Base-by-base conservation (phyloP, 35 echinoderm and acorn worm species). In the Chiridota heheva region DNA sequence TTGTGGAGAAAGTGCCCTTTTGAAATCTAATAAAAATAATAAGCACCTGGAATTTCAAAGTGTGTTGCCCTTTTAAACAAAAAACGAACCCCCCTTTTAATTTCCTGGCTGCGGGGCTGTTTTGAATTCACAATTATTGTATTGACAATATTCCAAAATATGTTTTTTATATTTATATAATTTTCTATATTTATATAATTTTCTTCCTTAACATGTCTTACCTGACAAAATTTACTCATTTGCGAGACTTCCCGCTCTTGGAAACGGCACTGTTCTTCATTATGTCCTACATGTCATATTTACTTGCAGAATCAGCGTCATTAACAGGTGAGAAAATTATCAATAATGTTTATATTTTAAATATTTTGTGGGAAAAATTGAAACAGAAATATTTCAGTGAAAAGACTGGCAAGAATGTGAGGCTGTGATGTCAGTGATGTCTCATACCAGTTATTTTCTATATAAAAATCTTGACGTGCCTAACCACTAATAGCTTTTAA, bases 161-260 rank as follows among this genome's bases (percentile, higher is more conserved):
- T 53, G 48, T 53, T 13, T 53, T 10, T 10, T 22, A 53, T 22
- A 53, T 53, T 22, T 13, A 10, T 13, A 53, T 53, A 53, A 13
- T 53, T 53, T 22, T 53, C 48, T 53, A 22, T 22, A 53, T 10
- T 13, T 13, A 53, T 53, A 53, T 53, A 53, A n/a, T n/a, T n/a
- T n/a, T n/a, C n/a, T n/a, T n/a, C n/a, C n/a, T n/a, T n/a, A n/a
- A n/a, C n/a, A n/a, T n/a, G n/a, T 24, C 8, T n/a, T 40, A 98
- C 89, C 67, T 98, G 31, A 98, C 95, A 2, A 98, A 98, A 87
- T 97, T 98, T 58, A 98, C 95, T 27, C 80, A 87, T 25, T 84
- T 98, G 28, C 66, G 88, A 36, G 95, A 91, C n/a, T 91, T 88
- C 48, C 95, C 95, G 16, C 67, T 91, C 5, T 60, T 98, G 41